Base-by-base conservation (phyloP, 2,797 vertebrate species). In the Anas georgica region DNA sequence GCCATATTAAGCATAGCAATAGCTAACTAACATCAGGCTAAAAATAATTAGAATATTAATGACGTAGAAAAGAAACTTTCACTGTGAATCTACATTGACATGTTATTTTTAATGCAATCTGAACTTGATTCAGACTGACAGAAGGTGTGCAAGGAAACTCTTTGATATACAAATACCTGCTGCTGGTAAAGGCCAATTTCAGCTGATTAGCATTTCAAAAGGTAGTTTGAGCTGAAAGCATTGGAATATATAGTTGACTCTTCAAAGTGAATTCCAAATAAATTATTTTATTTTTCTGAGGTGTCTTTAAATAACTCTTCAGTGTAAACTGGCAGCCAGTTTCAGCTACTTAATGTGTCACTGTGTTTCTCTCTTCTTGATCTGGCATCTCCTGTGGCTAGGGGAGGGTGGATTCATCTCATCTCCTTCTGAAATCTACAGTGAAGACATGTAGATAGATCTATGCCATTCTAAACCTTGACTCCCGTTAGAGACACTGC, bases 151-250 rank as follows among this genome's bases (percentile, higher is more conserved):
- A 93, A 60, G 54, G 67, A 80, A n/a, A 60, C 70, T 90, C 78
- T 96, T 97, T 96, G 94, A 96, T 96, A 93, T 96, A 96, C 92
- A 96, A 93, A 93, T 94, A 91, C 74, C 70, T 83, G 52, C 86
- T 68, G 56, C 85, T 95, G 60, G 59, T 93, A 86, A 91, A 93
- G 77, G 70, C 88, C 73, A 86, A 83, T 90, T 82, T 82, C 16
- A 85, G 25, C 67, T 90, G 68, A 95, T 96, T 96, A 94, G 74
- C 92, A 96, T 93, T 96, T 96, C 95, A 97, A 96, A 96, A 91
- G 52, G 68, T 33, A 93, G 33, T 41, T 74, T 91, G 92, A 94
- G 91, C 94, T 96, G 94, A 93, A 96, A 96, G 50, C 54, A 60
- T 5, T 72, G 88, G 54, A 74, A 90, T 72, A 68, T 21, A 11